phyloP scores from a whole-genome alignment of 1,140 invertebrate species.

The Phymorhynchus buccinoides region DNA sequence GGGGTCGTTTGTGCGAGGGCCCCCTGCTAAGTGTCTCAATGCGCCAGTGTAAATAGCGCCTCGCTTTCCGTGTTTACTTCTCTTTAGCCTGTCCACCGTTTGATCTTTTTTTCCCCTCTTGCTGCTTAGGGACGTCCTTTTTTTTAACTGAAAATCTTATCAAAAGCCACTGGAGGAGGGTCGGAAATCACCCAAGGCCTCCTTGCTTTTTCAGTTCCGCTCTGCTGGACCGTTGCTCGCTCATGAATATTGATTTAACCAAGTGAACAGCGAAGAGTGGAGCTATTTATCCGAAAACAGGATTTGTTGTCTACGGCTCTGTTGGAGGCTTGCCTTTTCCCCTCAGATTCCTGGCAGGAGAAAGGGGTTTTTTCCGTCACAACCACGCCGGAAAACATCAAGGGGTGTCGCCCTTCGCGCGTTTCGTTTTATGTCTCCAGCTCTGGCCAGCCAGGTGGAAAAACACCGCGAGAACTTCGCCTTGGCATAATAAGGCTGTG shows the following conservation, averaged over 20 bases:
- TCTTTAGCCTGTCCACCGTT: constrained; percentile 12
- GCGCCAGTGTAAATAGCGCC: constrained; percentile 35
- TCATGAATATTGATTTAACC: constrained; percentile 35
- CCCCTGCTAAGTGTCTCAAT: constrained; percentile 23
- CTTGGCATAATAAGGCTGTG: no score
- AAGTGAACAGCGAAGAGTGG: not conserved
- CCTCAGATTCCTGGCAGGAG: not conserved
- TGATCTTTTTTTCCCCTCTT: no score
- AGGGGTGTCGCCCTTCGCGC: not conserved
- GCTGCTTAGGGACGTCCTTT: not conserved
- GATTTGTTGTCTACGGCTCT: constrained; percentile 12
- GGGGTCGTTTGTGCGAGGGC: constrained; percentile 16
- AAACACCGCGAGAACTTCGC: not conserved
- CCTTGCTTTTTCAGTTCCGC: constrained; percentile 22
- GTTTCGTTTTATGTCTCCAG: not conserved
- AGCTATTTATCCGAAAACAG: constrained; percentile 20
- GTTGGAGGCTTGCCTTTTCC: not conserved
- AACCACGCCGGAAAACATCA: not conserved
- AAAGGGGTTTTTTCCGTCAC: not conserved
- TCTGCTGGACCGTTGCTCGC: constrained; percentile 8
- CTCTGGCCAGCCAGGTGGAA: not conserved
- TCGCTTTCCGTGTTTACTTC: constrained; percentile 23
- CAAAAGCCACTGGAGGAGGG: constrained; percentile 12
- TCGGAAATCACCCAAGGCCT: not conserved
- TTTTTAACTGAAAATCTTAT: constrained; percentile 8